Evolutionary conservation across 2,113 vertebrate species (phyloP), one percentile per base, ranked within the genome.

Genomic region (Proteles cristata): DNA sequence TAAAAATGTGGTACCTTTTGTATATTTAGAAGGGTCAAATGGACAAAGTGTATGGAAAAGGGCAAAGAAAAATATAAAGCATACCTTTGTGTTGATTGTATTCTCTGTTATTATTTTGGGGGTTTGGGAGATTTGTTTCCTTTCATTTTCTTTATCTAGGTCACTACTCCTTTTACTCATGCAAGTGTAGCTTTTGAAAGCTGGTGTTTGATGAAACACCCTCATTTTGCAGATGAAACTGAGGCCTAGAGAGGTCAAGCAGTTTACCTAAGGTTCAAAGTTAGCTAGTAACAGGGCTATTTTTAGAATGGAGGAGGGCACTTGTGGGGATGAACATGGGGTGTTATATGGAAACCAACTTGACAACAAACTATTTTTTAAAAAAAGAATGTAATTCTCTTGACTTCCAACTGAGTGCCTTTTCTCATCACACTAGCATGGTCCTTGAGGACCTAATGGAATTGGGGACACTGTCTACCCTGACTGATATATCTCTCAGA

Each of bases 81-180:
- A 43, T 82, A 5, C 94, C 79, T 81, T 66, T 94, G 45, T 53
- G 14, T 71, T 68, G 31, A 35, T 93, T n/a, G 84, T 76, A 61
- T 66, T 74, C 93, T 79, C 68, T 96, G 6, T 79, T 45, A 43
- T 85, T 92, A 50, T 91, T 94, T 94, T 94, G 31, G 14, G 26
- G 10, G 4, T 39, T 15, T 4, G 11, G 63, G 71, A 31, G 19
- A 33, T 73, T 68, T 82, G 11, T 88, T 87, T 84, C 2, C 19
- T 77, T 39, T 4, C 7, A 23, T 82, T 94, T 94, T 92, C 31
- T 87, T 79, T 45, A 25, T 21, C 3, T 58, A 66, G 53, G 25
- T 85, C 31, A 50, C 43, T 76, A 31, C 35, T 77, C 48, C 23
- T 88, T 21, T 94, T 89, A 73, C 11, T 71, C 14, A 74, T 26